Evolutionary conservation across 2,113 vertebrate genomes (phyloP), one percentile per base, ranked within the genome.

Genomic region (Stigmatopora argus): DNA sequence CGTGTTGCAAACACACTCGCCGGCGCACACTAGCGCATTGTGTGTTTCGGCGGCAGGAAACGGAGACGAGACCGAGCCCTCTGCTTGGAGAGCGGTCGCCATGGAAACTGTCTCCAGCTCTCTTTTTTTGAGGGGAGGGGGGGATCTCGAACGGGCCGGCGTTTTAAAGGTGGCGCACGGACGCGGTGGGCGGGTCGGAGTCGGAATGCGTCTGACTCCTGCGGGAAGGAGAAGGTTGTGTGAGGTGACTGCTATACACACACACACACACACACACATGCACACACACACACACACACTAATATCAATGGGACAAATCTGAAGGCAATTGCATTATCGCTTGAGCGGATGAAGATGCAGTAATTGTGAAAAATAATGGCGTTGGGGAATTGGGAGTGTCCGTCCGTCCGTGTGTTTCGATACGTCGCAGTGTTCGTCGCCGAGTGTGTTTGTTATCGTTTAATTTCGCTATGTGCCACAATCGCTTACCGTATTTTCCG

Each of bases 31-130:
- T 67, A 74, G 56, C 44, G 26, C 53, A 15, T 23, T 66, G 13
- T 76, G 65, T 76, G 60, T 80, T 75, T 77, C 77, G 81, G 67
- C 18, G 19, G 77, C 70, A 84, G 77, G 74, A 83, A 86, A 85
- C 73, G 64, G 70, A 83, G 80, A 84, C 80, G 84, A 83, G 79
- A 86, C 78, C 73, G 78, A 80, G 83, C 82, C 68, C 78, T 83
- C 65, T 78, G 83, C 82, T 86, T 65, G 72, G 67, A 67, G 83
- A 87, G 81, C 84, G 75, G 90, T 92, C 91, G 77, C 89, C 88
- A 92, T 92, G 88, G 90, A 87, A 92, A 92, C 91, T 80, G 86
- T 80, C 77, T 87, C 79, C 79, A 71, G 77, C 75, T 84, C 74
- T 75, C 71, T 82, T 82, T 83, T 83, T 35, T 13, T 31, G 26